Percentiles rank a stretch among this genome's conserved stretches.
These are phyloP conservation scores for Hassar affinis DNA, from an alignment of 2,113 vertebrate species.

Conservation along the genomic window DNA sequence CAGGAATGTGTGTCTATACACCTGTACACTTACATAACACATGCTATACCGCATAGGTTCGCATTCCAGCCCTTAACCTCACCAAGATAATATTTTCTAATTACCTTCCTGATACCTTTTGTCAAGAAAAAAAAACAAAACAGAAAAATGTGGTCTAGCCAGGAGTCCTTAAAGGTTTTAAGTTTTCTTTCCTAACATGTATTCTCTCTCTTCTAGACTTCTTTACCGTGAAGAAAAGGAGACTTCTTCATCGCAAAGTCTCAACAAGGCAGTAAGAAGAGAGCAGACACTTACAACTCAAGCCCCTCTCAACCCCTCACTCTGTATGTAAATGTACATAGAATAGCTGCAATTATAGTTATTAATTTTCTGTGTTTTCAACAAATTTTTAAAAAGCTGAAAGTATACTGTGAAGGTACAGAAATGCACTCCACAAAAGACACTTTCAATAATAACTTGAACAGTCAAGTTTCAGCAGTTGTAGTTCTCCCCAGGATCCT, in stretches of 20 bases:
- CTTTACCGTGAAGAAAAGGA: slow-evolving; percentile 72
- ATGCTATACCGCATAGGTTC: not conserved
- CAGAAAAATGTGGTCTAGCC: not conserved
- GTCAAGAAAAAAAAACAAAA: not conserved
- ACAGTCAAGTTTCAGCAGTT: slow-evolving; percentile 6
- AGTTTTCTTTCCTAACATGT: not conserved
- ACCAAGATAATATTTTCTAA: not conserved
- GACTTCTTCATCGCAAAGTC: slow-evolving; percentile 61
- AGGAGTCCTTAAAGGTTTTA: not conserved
- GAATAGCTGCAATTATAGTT: slow-evolving; percentile 55
- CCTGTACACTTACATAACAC: not conserved
- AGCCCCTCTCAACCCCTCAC: slow-evolving; percentile 39
- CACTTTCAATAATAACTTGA: slow-evolving; percentile 46
- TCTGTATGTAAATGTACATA: slow-evolving; percentile 47
- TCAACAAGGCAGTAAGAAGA: slow-evolving; percentile 58
- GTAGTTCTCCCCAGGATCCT: not conserved
- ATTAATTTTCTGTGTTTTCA: not conserved
- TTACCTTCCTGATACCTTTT: not conserved
- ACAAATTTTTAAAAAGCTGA: slow-evolving; percentile 3
- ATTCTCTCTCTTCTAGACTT: slow-evolving; percentile 64
- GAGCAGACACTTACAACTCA: slow-evolving; percentile 33
- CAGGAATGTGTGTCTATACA: not conserved
- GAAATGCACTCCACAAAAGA: slow-evolving; percentile 61
- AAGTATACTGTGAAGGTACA: slow-evolving; percentile 71
- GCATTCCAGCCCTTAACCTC: not conserved